Conservation (phyloP, 2,888 invertebrate species). For the Trichacis sp. region DNA sequence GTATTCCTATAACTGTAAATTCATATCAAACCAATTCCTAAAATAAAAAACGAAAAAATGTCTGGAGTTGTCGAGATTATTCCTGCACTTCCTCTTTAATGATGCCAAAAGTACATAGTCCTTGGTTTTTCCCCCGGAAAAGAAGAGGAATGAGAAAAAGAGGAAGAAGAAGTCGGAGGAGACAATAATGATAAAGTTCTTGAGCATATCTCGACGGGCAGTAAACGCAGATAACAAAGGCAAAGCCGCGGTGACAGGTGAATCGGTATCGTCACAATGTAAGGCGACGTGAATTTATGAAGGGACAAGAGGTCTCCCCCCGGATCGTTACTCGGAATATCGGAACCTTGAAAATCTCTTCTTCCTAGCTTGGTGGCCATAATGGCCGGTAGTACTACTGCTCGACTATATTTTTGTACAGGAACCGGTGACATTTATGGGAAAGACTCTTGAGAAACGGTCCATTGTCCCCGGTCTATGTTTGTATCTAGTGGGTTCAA, state of each 20-base stretch:
- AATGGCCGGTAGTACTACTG: constrained; percentile 38
- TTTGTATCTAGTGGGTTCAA: constrained; percentile 40
- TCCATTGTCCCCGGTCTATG: constrained; percentile 40
- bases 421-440: constrained; percentile 37
- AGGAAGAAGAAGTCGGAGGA: too few species aligned
- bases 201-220: not conserved
- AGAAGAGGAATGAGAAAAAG: not conserved
- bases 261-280: constrained; percentile 40
- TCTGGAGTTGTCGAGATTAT: too few species aligned
- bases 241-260: constrained; percentile 38
- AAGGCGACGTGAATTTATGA: constrained; percentile 36
- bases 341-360: constrained; percentile 36
- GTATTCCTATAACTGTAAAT: too few species aligned
- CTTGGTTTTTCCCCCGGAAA: not conserved
- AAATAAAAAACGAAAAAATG: too few species aligned
- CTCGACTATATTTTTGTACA: constrained; percentile 38
- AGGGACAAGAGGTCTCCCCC: constrained; percentile 32
- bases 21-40: too few species aligned
- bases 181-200: constrained; percentile 1
- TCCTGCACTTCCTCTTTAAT: too few species aligned
- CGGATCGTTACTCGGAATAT: constrained; percentile 39
- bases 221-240: constrained; percentile 26
- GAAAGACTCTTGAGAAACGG: constrained; percentile 41
- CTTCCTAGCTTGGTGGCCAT: constrained; percentile 33
- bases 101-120: too few species aligned